phyloP scores from a whole-genome alignment of 2,888 invertebrate genomes.

The Andrena minutula region DNA sequence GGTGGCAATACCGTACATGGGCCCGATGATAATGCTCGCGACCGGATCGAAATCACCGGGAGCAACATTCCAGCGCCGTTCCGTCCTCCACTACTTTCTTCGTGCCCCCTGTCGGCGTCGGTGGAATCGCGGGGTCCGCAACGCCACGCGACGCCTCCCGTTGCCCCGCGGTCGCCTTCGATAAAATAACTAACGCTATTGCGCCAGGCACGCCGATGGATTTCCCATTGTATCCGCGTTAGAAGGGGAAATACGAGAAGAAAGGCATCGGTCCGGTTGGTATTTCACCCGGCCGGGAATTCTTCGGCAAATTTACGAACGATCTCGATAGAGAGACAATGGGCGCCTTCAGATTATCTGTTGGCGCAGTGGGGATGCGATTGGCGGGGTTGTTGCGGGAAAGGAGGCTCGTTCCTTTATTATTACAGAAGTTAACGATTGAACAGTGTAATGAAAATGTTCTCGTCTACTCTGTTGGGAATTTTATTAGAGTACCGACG shows the following conservation, averaged over 20 bases:
- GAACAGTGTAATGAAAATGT: too few relatives aligned
- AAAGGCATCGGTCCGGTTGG: slow-evolving; percentile 42
- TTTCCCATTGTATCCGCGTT: slow-evolving; percentile 51
- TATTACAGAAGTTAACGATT: too few relatives aligned
- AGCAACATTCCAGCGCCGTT: slow-evolving; percentile 50
- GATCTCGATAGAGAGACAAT: slow-evolving; percentile 19
- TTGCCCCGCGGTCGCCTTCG: slow-evolving; percentile 1
- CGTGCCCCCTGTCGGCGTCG: slow-evolving; percentile 16
- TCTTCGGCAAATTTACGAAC: slow-evolving; percentile 52
- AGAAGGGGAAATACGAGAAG: slow-evolving; percentile 17
- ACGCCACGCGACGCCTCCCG: slow-evolving; percentile 15
- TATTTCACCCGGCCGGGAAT: slow-evolving; percentile 47
- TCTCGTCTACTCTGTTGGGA: too few relatives aligned
- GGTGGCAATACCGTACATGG: slow-evolving; percentile 69
- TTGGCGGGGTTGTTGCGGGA: not conserved
- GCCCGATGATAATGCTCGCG: slow-evolving; percentile 66
- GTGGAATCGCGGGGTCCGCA: too few relatives aligned
- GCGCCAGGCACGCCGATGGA: slow-evolving; percentile 49
- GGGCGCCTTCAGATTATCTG: slow-evolving; percentile 35
- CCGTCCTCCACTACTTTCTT: slow-evolving; percentile 56
- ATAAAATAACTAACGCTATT: slow-evolving; percentile 55
- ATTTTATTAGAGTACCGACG: not conserved
- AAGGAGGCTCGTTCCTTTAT: too few relatives aligned
- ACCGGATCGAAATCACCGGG: slow-evolving; percentile 66
- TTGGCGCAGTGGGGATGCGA: slow-evolving; percentile 21